Percentiles rank a stretch among this genome's conserved stretches.
Evolutionary conservation across 1,140 invertebrate species (phyloP).

Genomic region (Caenorhabditis latens): DNA sequence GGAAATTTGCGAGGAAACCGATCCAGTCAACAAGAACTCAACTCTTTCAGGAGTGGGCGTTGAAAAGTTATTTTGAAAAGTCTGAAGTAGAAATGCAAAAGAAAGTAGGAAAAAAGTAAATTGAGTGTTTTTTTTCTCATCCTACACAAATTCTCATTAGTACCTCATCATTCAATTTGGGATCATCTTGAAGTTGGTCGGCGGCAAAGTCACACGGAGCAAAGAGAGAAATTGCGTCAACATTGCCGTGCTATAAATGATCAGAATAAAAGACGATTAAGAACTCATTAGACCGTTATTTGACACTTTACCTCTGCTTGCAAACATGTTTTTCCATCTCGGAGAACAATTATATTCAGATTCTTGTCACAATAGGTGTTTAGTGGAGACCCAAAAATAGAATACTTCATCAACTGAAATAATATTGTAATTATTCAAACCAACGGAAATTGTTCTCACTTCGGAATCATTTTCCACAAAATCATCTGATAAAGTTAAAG

Average conservation of each 20-base stretch:
- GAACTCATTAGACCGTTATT: neutral
- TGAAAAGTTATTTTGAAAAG: neutral
- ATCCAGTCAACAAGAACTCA: slow-evolving; percentile 31
- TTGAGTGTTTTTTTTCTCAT: slow-evolving; percentile 22
- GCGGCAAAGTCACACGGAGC: slow-evolving; percentile 57
- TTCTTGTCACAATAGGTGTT: slow-evolving; percentile 54
- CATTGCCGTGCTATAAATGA: slow-evolving; percentile 50
- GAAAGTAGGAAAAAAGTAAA: neutral
- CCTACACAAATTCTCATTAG: slow-evolving; percentile 11
- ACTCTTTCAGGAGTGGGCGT: slow-evolving; percentile 14
- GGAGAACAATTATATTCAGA: slow-evolving; percentile 21
- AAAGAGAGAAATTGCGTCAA: slow-evolving; percentile 57
- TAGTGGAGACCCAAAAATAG: slow-evolving; percentile 42
- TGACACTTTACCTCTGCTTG: slow-evolving; percentile 18
- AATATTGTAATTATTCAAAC: neutral
- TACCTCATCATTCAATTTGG: slow-evolving; percentile 31
- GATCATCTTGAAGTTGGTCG: slow-evolving; percentile 12
- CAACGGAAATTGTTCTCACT: neutral
- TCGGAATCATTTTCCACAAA: slow-evolving; percentile 39
- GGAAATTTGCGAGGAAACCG: slow-evolving; percentile 11
- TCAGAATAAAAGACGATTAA: neutral
- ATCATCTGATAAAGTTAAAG: slow-evolving; percentile 14
- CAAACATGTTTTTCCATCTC: slow-evolving; percentile 42
- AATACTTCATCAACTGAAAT: slow-evolving; percentile 56
- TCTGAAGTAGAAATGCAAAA: slow-evolving; percentile 27